These are phyloP conservation scores for Podarcis cretensis DNA, from an alignment of 2,113 vertebrate genomes.

Conservation along the genomic window DNA sequence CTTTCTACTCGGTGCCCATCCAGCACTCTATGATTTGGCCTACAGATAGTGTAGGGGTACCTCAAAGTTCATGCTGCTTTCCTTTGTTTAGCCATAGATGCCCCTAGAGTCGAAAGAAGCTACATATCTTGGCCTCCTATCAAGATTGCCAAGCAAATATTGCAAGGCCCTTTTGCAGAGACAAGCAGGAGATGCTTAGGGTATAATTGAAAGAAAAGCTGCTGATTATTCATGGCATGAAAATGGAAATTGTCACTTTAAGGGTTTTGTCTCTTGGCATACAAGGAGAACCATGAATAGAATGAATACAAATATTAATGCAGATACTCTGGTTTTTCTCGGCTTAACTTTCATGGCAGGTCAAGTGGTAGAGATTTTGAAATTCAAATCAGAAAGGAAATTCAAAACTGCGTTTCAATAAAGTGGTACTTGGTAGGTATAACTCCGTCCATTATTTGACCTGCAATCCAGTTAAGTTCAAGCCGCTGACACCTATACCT, in stretches of 20 bases:
- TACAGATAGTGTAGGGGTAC: background rate
- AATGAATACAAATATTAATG: background rate
- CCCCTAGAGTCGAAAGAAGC: no score
- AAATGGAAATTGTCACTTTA: background rate
- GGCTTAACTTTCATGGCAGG: background rate
- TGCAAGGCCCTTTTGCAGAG: background rate
- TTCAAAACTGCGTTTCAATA: background rate
- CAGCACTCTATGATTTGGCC: background rate
- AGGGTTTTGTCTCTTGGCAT: no score
- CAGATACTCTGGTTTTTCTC: background rate
- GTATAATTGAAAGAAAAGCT: background rate
- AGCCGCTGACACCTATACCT: background rate
- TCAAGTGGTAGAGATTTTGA: background rate
- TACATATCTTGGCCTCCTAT: background rate
- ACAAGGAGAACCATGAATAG: background rate
- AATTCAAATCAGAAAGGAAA: background rate
- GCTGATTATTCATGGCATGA: background rate
- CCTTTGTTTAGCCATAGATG: background rate
- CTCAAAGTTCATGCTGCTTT: background rate
- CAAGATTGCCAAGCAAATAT: background rate
- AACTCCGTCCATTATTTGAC: background rate
- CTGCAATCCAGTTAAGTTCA: background rate
- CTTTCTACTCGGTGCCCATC: background rate
- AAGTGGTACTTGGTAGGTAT: background rate
- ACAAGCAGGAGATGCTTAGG: background rate